These are phyloP conservation scores for Xiphias gladius DNA, from an alignment of 2,113 vertebrate species.

Conservation along the genomic window DNA sequence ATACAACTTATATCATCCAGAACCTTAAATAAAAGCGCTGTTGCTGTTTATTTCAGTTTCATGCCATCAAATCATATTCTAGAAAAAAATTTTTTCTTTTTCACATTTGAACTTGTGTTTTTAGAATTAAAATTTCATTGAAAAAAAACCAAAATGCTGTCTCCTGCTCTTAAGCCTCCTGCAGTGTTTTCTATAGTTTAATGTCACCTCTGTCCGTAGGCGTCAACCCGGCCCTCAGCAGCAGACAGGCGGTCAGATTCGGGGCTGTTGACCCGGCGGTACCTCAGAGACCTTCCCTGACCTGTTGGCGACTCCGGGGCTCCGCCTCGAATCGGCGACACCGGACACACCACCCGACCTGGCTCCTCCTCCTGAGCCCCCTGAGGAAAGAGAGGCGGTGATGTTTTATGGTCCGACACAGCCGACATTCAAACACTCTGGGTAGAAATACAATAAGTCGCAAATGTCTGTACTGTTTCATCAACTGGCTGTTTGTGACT, in stretches of 20 bases:
- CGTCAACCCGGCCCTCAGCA: constrained; percentile 90
- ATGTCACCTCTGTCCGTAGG: constrained; percentile 90
- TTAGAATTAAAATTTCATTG: neutral
- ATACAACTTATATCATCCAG: too few species aligned
- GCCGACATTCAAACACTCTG: neutral
- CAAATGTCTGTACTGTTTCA: too few species aligned
- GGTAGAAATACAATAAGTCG: too few species aligned
- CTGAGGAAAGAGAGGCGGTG: constrained; percentile 67
- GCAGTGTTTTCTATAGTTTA: neutral
- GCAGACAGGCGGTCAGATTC: constrained; percentile 94
- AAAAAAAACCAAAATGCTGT: neutral
- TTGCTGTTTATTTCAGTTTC: too few species aligned
- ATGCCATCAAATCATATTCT: too few species aligned
- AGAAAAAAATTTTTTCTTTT: too few species aligned
- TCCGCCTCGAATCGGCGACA: constrained; percentile 88
- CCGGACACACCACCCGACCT: constrained; percentile 87
- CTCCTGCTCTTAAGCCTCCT: neutral
- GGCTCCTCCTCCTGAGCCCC: constrained; percentile 92
- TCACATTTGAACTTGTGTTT: neutral
- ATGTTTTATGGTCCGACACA: neutral
- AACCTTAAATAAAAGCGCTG: too few species aligned
- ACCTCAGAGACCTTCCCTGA: constrained; percentile 91
- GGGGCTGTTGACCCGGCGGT: constrained; percentile 93
- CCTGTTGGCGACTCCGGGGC: constrained; percentile 91
- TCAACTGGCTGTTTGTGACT: too few species aligned